Percentiles rank a stretch among this genome's conserved stretches.
phyloP scores from a whole-genome alignment of 2,888 invertebrate species.

The Priocnemis perturbator region DNA sequence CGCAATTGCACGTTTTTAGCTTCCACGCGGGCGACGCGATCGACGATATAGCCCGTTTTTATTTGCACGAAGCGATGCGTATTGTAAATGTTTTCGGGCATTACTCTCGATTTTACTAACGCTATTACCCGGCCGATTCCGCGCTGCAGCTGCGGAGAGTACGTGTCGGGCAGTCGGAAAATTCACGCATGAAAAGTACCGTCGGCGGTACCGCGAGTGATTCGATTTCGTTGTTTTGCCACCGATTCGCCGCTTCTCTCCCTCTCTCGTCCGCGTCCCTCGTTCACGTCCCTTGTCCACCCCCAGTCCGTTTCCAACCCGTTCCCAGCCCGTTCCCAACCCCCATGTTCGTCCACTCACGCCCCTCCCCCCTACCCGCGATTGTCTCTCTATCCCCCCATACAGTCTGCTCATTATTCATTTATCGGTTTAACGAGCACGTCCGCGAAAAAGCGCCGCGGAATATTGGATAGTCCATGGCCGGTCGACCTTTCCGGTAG shows the following conservation, averaged over 20 bases:
- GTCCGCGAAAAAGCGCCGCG: constrained; percentile 62
- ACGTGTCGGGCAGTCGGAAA: constrained; percentile 62
- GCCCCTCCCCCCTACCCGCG: constrained; percentile 14
- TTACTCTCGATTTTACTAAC: constrained; percentile 61
- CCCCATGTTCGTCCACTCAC: constrained; percentile 32
- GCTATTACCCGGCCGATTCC: constrained; percentile 56
- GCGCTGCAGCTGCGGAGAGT: constrained; percentile 48
- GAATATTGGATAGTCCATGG: constrained; percentile 53
- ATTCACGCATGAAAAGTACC: constrained; percentile 74
- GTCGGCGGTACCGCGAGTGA: constrained; percentile 67
- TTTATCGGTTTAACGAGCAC: constrained; percentile 73
- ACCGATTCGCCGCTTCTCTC: constrained; percentile 53
- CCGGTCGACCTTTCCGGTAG: constrained; percentile 5
- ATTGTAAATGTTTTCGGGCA: constrained; percentile 61
- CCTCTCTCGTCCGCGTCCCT: constrained; percentile 22
- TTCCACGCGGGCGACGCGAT: constrained; percentile 23
- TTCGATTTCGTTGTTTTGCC: constrained; percentile 72
- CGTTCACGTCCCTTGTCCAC: constrained; percentile 12
- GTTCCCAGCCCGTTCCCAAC: constrained; percentile 15
- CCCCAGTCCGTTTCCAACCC: constrained; percentile 13
- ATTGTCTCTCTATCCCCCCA: constrained; percentile 42
- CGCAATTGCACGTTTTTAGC: constrained; percentile 26
- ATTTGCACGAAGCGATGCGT: constrained; percentile 56
- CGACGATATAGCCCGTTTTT: constrained; percentile 45
- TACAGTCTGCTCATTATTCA: constrained; percentile 71